These are phyloP conservation scores for Lamellibrachia luymesi DNA, from an alignment of 1,140 invertebrate genomes.

Conservation along the genomic window DNA sequence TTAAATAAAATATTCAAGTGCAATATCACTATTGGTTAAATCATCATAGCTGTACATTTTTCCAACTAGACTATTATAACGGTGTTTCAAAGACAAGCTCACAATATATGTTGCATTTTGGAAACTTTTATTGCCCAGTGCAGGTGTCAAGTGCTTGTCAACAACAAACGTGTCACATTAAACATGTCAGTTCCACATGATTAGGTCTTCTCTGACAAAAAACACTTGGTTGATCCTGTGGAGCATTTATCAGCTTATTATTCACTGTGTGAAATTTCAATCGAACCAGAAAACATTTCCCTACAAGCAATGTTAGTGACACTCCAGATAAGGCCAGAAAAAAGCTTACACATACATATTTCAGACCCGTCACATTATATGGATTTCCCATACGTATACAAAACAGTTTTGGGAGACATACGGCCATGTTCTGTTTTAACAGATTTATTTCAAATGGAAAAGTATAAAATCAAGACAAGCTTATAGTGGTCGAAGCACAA, in stretches of 20 bases:
- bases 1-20: neutral
- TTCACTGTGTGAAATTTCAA: neutral
- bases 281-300: neutral
- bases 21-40: neutral
- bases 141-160: neutral
- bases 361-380: no score
- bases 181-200: neutral
- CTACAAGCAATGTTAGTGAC: neutral
- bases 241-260: neutral
- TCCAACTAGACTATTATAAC: neutral
- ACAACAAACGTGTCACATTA: neutral
- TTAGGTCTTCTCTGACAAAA: neutral
- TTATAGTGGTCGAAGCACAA: no score
- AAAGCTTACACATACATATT: neutral
- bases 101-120: neutral
- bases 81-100: neutral
- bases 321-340: neutral
- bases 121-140: neutral
- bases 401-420: no score
- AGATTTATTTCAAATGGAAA: no score
- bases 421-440: no score
- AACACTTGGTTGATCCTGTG: neutral
- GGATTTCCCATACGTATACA: no score
- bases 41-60: neutral
- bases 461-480: no score